Evolutionary conservation across 2,797 vertebrate genomes (phyloP), one percentile per base, ranked within the genome.

Genomic region (Masticophis lateralis): DNA sequence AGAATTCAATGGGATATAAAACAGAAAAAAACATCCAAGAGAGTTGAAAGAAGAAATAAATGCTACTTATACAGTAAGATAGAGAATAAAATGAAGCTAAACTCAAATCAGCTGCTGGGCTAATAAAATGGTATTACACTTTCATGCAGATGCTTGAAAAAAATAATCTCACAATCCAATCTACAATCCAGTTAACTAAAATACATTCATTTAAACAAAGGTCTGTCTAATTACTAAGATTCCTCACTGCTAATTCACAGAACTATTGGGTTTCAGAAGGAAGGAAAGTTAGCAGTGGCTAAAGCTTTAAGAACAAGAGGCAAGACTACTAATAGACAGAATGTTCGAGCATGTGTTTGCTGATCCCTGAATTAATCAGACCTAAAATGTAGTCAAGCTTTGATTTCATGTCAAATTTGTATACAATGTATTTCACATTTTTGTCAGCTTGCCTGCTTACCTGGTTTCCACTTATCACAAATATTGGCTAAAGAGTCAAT

Each of bases 1-100:
- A 98, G 96, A 97, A 98, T 97, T 98, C 97, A 97, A 97, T 97
- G 97, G 96, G 97, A 98, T 98, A 98, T 98, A 98, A 98, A 98
- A 97, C 94, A 98, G 97, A 9, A 98, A 97, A 97, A 98, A 98
- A 97, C 95, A 97, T 97, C 93, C 96, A 93, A 93, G 96, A 97
- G 97, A 97, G 95, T 97, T 97, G 97, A 97, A 97, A 96, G 95
- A 97, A 96, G 96, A 98, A 97, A 98, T 97, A 97, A 98, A 97
- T 94, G 96, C 95, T 96, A 90, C 96, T 83, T 97, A 96, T 96
- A 96, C 97, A 97, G 97, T 98, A 97, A 95, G 60, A 60, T 94
- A 92, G 90, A 61, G 94, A 94, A 94, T 97, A 96, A 98, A 97
- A 95, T 96, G 95, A 94, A 94, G 87, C 93, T 94, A 94, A 6